Percentiles rank a stretch among this genome's conserved stretches.
Evolutionary conservation across 2,888 invertebrate genomes (phyloP).

Genomic region (Cordilura impudica): DNA sequence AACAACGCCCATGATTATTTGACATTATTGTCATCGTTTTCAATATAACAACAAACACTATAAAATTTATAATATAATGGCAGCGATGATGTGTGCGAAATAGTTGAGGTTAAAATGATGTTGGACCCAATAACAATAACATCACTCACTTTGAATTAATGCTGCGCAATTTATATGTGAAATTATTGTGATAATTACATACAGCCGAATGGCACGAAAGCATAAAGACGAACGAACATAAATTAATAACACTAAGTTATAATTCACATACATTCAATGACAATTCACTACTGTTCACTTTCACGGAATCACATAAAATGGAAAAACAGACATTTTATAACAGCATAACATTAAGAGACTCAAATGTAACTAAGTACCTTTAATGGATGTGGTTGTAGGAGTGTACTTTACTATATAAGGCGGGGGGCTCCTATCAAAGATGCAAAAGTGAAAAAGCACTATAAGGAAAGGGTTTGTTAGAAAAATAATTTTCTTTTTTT

Average conservation of each 20-base stretch:
- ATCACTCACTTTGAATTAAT: constrained; percentile 42
- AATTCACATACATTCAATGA: not conserved
- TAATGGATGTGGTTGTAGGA: too few species aligned
- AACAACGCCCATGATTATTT: too few species aligned
- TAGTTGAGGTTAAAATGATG: too few species aligned
- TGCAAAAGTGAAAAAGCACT: too few species aligned
- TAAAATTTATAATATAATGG: constrained; percentile 18
- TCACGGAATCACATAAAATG: not conserved
- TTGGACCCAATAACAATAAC: constrained; percentile 2
- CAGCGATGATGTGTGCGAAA: constrained; percentile 19
- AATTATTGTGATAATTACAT: constrained; percentile 50
- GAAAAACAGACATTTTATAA: not conserved
- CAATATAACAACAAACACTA: constrained; percentile 3
- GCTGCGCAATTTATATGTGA: constrained; percentile 37
- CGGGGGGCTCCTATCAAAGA: too few species aligned
- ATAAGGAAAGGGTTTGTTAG: too few species aligned
- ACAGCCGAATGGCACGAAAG: not conserved
- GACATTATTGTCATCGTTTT: not conserved
- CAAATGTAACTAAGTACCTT: not conserved
- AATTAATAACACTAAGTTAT: not conserved
- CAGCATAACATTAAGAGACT: not conserved
- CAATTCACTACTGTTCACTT: not conserved
- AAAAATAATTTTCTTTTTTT: too few species aligned
- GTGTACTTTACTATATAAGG: too few species aligned
- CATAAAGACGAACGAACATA: not conserved